These are phyloP conservation scores for Mesitornis unicolor DNA, from an alignment of 2,113 vertebrate genomes.

Conservation along the genomic window DNA sequence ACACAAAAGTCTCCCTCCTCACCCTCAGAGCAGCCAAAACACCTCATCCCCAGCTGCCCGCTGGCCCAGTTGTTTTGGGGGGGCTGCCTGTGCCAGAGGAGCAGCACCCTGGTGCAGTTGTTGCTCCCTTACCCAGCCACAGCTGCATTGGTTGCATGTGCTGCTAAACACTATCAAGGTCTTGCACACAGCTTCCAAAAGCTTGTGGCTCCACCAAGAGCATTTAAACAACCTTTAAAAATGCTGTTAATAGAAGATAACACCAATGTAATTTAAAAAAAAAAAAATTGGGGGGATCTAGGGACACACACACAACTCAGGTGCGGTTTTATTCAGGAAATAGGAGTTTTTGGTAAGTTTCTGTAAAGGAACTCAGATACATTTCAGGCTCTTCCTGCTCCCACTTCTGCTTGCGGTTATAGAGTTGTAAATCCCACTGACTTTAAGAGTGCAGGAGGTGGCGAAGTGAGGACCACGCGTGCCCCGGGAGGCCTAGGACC, in stretches of 20 bases:
- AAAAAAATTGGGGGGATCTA: neutral
- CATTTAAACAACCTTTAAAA: neutral
- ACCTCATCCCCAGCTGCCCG: neutral
- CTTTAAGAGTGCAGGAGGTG: neutral
- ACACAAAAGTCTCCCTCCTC: neutral
- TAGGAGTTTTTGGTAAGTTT: neutral
- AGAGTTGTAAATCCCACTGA: conserved; percentile 44
- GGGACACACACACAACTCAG: neutral
- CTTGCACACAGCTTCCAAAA: neutral
- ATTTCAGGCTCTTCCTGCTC: neutral
- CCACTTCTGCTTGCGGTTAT: neutral
- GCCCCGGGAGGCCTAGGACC: neutral
- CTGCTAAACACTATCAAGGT: neutral
- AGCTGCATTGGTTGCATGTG: fast-evolving
- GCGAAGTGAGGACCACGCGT: fast-evolving
- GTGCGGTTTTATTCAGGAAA: neutral
- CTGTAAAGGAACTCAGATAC: neutral
- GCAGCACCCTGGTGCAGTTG: too few species aligned
- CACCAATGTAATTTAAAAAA: neutral
- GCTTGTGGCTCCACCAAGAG: neutral
- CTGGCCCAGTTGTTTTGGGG: neutral
- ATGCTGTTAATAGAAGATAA: neutral
- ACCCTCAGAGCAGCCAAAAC: neutral
- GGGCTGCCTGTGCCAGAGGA: neutral
- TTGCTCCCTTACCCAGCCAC: too few species aligned